These are phyloP conservation scores for Drosophila melanica DNA, from an alignment of 1,140 invertebrate genomes.

Conservation along the genomic window DNA sequence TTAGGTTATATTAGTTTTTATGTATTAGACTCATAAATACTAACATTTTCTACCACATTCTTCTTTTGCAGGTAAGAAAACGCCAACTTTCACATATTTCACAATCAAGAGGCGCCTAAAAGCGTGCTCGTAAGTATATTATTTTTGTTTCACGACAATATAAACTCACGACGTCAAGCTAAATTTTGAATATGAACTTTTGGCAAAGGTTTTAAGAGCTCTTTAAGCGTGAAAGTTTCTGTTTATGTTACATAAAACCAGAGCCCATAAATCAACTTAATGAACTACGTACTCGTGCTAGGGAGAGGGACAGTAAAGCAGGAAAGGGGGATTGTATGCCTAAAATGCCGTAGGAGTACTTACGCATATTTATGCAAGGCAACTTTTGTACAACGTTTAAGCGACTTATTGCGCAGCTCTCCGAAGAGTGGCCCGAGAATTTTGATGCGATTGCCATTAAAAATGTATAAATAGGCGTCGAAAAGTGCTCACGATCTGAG, in stretches of 20 bases:
- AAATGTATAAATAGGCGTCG: conserved; percentile 59
- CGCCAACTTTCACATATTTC: conserved; percentile 8
- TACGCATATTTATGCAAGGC: background rate
- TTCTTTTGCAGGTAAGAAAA: conserved; percentile 57
- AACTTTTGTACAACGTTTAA: conserved; percentile 47
- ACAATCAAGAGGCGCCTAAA: background rate
- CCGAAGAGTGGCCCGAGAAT: conserved; percentile 6
- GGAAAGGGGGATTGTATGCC: background rate
- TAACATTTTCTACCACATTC: background rate
- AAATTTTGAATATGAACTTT: conserved; percentile 18
- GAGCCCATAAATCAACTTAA: conserved; percentile 46
- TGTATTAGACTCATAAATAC: background rate
- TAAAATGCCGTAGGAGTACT: conserved; percentile 10
- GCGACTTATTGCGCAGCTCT: conserved; percentile 11
- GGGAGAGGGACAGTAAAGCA: background rate
- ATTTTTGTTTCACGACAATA: background rate
- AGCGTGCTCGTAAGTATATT: conserved; percentile 31
- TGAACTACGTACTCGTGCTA: conserved; percentile 8
- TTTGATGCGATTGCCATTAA: conserved; percentile 52
- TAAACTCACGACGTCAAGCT: background rate
- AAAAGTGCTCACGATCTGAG: conserved; percentile 1
- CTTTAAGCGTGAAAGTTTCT: conserved; percentile 9
- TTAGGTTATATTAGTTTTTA: background rate
- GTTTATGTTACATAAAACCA: conserved; percentile 10
- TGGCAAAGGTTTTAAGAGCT: conserved; percentile 5